Conservation (phyloP, 64 coral and sea anemone species). For the Actinia tenebrosa region DNA sequence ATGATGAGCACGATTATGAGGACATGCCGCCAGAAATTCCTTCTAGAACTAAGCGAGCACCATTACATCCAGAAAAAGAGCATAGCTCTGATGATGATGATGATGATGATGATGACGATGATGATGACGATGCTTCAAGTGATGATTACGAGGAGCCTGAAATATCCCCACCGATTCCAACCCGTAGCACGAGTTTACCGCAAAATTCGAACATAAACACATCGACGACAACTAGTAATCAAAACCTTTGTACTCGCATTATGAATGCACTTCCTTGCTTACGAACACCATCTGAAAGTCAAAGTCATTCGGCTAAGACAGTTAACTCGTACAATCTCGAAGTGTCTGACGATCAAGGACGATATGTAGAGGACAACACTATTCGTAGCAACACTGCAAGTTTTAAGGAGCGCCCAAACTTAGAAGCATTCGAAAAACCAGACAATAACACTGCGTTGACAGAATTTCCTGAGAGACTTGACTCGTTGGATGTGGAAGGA, state of each 20-base stretch:
- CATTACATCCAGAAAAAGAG: not conserved
- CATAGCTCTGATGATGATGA: not conserved
- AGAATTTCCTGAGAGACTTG: not conserved
- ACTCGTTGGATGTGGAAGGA: not conserved
- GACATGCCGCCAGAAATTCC: not conserved
- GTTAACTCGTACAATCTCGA: not conserved
- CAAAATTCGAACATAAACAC: no score
- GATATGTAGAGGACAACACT: not conserved
- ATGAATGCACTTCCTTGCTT: not conserved
- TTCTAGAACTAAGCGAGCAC: not conserved
- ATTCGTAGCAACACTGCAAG: not conserved
- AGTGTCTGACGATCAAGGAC: not conserved
- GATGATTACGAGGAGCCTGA: not conserved
- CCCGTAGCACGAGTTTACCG: not conserved
- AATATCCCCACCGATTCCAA: not conserved
- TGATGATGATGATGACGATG: no score
- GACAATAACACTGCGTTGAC: not conserved
- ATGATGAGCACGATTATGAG: constrained; percentile 5
- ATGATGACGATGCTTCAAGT: not conserved
- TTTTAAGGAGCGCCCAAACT: not conserved
- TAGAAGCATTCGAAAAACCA: not conserved
- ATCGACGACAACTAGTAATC: no score
- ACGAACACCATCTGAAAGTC: not conserved
- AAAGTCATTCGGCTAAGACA: not conserved
- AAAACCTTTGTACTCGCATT: not conserved